phyloP scores from a whole-genome alignment of 2,113 vertebrate species.

The Acrocephalus kingi region DNA sequence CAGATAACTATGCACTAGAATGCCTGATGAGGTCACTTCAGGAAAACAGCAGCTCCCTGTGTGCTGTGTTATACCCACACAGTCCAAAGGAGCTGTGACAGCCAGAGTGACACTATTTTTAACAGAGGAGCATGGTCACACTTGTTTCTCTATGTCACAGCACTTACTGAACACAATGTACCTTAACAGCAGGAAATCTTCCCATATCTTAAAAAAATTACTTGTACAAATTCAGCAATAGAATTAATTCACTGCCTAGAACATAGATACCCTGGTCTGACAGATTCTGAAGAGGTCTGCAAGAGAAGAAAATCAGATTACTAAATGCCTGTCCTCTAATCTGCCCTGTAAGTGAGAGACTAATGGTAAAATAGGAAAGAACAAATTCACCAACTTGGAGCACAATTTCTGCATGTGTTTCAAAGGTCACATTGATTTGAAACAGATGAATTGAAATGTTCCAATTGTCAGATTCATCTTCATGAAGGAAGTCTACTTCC shows the following conservation, averaged over 20 bases:
- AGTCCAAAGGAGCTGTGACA: not conserved
- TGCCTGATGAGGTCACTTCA: not conserved
- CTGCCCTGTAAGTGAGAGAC: not conserved
- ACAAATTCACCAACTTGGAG: not conserved
- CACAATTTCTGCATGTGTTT: not conserved
- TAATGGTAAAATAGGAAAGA: not conserved
- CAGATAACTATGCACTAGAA: not conserved
- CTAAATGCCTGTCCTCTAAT: not conserved
- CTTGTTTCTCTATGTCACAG: not conserved
- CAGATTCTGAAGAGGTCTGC: not conserved
- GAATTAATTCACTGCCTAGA: not conserved
- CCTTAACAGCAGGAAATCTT: not conserved
- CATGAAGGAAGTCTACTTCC: not conserved
- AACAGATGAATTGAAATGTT: not conserved
- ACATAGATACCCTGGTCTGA: not conserved
- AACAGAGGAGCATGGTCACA: not conserved
- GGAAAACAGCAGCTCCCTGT: not conserved
- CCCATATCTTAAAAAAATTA: not conserved
- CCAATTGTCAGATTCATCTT: not conserved
- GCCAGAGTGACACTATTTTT: not conserved
- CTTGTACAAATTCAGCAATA: not conserved
- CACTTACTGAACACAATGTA: not conserved
- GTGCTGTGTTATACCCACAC: not conserved
- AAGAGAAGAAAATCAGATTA: not conserved
- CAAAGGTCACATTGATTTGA: constrained; percentile 20